Percentiles rank a stretch among this genome's conserved stretches.
These are phyloP conservation scores for Falco biarmicus DNA, from an alignment of 2,797 vertebrate genomes.

Conservation along the genomic window DNA sequence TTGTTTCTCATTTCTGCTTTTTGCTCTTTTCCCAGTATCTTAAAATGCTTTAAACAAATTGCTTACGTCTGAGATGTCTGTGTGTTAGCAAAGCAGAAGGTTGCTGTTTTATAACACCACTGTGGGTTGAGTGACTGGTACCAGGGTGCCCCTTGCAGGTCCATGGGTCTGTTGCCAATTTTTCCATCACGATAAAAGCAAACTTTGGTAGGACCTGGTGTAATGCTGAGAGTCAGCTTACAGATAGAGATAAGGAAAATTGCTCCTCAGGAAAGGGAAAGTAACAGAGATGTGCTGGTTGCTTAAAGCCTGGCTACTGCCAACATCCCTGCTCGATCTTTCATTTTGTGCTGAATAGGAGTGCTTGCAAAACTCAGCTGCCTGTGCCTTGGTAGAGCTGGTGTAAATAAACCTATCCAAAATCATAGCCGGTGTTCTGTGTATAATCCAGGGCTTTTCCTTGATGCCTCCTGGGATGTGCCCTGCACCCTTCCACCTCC, in stretches of 20 bases:
- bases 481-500: background rate
- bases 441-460: background rate
- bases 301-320: background rate
- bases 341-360: background rate
- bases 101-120: background rate
- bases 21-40: constrained; percentile 48
- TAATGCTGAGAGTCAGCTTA: background rate
- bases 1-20: constrained; percentile 41
- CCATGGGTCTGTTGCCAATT: background rate
- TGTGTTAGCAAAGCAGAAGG: constrained; percentile 13
- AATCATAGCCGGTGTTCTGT: background rate
- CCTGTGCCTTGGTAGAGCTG: background rate
- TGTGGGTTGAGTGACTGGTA: background rate
- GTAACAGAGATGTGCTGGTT: background rate
- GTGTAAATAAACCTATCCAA: background rate
- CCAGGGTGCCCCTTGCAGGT: background rate
- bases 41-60: constrained; percentile 26
- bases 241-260: background rate
- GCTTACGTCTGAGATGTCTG: constrained; percentile 25
- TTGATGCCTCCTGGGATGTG: background rate
- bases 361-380: background rate
- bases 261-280: background rate
- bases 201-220: background rate
- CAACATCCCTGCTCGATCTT: fast-evolving
- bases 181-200: background rate